phyloP scores from a whole-genome alignment of 2,888 invertebrate species.

The Lasius fuliginosus region DNA sequence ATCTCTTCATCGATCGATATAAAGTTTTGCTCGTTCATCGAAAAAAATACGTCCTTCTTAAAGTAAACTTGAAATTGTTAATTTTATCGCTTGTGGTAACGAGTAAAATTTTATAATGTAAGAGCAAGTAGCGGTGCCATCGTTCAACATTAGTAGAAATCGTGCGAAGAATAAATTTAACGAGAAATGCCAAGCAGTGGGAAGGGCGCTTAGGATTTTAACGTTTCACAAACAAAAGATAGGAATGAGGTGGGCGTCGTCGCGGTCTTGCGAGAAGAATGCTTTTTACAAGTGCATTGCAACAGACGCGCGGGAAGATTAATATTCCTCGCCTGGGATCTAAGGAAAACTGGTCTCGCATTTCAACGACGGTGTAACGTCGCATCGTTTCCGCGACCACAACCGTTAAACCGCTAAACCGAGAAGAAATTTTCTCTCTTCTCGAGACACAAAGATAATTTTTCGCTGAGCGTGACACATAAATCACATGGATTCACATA shows the following conservation, averaged over 20 bases:
- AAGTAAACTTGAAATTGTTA: background rate
- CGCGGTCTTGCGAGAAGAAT: background rate
- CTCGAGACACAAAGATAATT: background rate
- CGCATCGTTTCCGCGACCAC: constrained; percentile 59
- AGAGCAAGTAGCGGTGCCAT: background rate
- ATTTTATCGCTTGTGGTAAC: background rate
- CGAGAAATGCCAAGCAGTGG: background rate
- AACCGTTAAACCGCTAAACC: constrained; percentile 63
- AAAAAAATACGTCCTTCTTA: background rate
- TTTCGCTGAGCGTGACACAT: too few species aligned
- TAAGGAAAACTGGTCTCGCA: constrained; percentile 65
- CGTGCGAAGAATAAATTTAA: background rate
- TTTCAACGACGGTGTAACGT: constrained; percentile 58
- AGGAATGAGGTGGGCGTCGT: constrained; percentile 4
- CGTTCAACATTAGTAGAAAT: background rate
- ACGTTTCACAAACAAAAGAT: constrained; percentile 8
- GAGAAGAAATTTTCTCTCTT: constrained; percentile 54
- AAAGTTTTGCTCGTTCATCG: background rate
- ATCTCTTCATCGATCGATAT: background rate
- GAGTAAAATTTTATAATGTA: background rate
- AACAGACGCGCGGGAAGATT: constrained; percentile 1
- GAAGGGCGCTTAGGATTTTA: background rate
- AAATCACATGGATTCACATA: background rate
- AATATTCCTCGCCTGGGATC: constrained; percentile 14
- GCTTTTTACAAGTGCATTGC: background rate